Evolutionary conservation across 2,797 vertebrate species (phyloP).

Genomic region (Notoglanidium macrostoma): DNA sequence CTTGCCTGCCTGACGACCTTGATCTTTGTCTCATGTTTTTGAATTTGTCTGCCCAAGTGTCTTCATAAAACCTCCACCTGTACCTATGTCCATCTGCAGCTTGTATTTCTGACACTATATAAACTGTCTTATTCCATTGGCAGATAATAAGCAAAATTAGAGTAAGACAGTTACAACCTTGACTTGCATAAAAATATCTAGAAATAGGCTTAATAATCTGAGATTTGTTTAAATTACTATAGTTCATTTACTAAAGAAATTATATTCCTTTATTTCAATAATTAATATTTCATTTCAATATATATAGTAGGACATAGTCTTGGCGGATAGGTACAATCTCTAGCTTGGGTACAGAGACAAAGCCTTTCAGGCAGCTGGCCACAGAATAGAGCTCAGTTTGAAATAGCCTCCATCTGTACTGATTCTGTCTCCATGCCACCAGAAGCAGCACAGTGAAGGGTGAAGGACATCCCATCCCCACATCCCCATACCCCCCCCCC

Average conservation of each 20-base stretch:
- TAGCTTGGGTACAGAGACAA: background rate
- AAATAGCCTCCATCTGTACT: slow-evolving; percentile 28
- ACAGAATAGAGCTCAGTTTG: slow-evolving; percentile 35
- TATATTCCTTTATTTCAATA: background rate
- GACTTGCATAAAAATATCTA: background rate
- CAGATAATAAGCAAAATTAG: background rate
- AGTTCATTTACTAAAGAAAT: background rate
- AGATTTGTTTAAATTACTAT: background rate
- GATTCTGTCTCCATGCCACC: slow-evolving; percentile 27
- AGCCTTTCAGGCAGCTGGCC: slow-evolving; percentile 22
- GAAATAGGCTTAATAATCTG: background rate
- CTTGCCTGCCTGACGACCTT: too few relatives aligned
- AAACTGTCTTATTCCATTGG: too few relatives aligned
- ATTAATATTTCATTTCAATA: background rate
- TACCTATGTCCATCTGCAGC: too few relatives aligned
- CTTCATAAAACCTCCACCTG: too few relatives aligned
- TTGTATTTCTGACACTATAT: too few relatives aligned
- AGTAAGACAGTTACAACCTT: background rate
- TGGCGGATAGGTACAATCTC: background rate
- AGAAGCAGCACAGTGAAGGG: slow-evolving; percentile 31
- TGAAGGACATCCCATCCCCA: slow-evolving; percentile 21
- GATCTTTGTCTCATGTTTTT: too few relatives aligned
- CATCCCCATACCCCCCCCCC: background rate
- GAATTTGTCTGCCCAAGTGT: too few relatives aligned
- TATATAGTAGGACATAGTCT: background rate